Percentiles rank a stretch among this genome's conserved stretches.
phyloP scores from a whole-genome alignment of 2,113 vertebrate genomes.

The Macquaria ambigua region DNA sequence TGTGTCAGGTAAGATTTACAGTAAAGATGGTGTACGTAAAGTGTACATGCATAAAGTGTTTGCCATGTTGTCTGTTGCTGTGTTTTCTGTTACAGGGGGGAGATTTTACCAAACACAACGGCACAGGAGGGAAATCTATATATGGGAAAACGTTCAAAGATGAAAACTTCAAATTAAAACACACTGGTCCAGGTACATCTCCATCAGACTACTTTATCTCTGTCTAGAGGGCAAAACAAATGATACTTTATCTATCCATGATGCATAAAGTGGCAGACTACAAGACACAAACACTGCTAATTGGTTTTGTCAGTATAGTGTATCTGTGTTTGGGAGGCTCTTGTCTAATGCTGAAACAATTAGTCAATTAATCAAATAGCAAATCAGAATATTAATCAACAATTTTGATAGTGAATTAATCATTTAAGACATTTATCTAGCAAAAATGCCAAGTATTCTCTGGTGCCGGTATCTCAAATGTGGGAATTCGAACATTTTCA shows the following conservation, averaged over 20 bases:
- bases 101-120: constrained; percentile 95
- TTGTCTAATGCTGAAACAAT: too few species aligned
- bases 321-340: too few species aligned
- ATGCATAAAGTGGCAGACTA: neutral
- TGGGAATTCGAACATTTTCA: neutral
- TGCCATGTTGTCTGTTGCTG: neutral
- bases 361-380: too few species aligned
- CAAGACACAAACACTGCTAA: neutral
- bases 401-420: neutral
- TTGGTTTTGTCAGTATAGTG: too few species aligned
- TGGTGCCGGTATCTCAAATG: too few species aligned
- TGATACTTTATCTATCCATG: neutral
- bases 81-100: constrained; percentile 87
- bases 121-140: constrained; percentile 96
- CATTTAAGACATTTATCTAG: neutral
- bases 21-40: neutral
- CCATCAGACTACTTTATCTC: neutral
- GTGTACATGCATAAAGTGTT: neutral
- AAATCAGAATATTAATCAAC: too few species aligned
- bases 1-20: constrained; percentile 92
- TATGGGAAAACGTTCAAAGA: constrained; percentile 94
- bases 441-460: too few species aligned
- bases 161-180: constrained; percentile 95
- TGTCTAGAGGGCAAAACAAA: neutral
- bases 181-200: constrained; percentile 88